Evolutionary conservation across 2,797 vertebrate genomes (phyloP).

Genomic region (Macropodus opercularis): DNA sequence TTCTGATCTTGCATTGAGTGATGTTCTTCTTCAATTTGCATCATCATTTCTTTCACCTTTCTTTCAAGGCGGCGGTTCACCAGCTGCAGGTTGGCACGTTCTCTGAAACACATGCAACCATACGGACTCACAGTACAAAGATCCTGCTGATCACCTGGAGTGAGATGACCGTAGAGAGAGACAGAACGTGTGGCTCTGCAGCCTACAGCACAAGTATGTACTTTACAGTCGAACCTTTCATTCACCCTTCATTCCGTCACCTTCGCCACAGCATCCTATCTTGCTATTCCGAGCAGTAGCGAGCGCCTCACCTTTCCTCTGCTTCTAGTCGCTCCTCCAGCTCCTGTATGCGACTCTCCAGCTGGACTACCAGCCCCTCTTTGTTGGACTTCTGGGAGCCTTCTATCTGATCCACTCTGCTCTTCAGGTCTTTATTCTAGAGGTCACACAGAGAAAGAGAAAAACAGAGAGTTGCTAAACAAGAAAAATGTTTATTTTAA

Average conservation of each 20-base stretch:
- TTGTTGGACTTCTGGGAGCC: constrained; percentile 92
- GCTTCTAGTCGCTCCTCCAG: constrained; percentile 92
- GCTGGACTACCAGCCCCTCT: constrained; percentile 90
- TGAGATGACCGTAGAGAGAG: neutral
- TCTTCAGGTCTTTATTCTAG: constrained; percentile 95
- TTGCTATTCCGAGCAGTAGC: constrained; percentile 5
- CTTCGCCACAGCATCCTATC: neutral
- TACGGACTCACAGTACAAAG: neutral
- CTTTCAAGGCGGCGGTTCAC: constrained; percentile 93
- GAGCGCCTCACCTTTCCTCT: constrained; percentile 89
- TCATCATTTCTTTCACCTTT: constrained; percentile 94
- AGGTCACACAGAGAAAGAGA: constrained; percentile 26
- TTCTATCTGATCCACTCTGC: constrained; percentile 90
- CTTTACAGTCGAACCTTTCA: neutral
- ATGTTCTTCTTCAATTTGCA: constrained; percentile 96
- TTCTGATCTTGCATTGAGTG: constrained; percentile 93
- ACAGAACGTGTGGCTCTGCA: neutral
- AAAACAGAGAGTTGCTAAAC: neutral
- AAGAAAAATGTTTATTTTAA: neutral
- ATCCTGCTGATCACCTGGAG: neutral
- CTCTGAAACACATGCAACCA: constrained; percentile 77
- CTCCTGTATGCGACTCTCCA: constrained; percentile 91
- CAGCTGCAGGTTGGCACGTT: constrained; percentile 90
- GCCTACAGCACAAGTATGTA: neutral
- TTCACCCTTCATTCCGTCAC: constrained; percentile 4